Base-by-base conservation (phyloP, 2,113 vertebrate genomes). In the Megaptera novaeangliae region DNA sequence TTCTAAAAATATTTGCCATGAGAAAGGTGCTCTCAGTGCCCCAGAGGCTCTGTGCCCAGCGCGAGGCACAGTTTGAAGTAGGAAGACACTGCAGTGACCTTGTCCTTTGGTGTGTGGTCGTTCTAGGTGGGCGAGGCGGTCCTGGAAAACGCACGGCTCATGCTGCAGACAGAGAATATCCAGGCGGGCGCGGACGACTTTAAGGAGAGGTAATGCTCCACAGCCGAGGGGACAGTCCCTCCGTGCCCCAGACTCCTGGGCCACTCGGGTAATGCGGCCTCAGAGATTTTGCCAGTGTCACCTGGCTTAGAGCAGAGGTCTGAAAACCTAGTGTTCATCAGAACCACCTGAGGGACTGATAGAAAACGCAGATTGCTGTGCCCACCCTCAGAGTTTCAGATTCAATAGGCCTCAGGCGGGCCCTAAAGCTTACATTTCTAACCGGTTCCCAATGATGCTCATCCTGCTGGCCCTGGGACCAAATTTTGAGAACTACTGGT, bases 181-280 rank as follows among this genome's bases (percentile, higher is more conserved):
- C 99, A 99, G 98, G 99, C 99, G 46, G 99, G 98, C 9, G 99
- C 99, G 0, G 99, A 99, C 92, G 99, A 99, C 97, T 99, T 99
- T 90, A 99, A 99, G 97, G 99, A 99, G 86, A 99, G 99, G 99
- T 99, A 98, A 98, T 3, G 1, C 27, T 72, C 11, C 63, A 12
- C 39, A 36, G 44, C 20, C 49, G 59, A 77, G 31, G 49, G 36
- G 25, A n/a, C 6, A 8, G 36, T 29, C 77, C 18, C 29, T 86
- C 31, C 2, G 0, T 20, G 10, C 1, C 23, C 12, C n/a, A 23
- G 31, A n/a, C 27, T 41, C 46, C 49, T 55, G 61, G 46, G 66
- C 59, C 36, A 25, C 41, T 23, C 21, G 0, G 14, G 6, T 11
- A 18, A 18, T 2, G 8, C 20, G 20, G 3, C n/a, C 64, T 93